phyloP scores from a whole-genome alignment of 1,140 invertebrate species.

The Halesus radiatus region DNA sequence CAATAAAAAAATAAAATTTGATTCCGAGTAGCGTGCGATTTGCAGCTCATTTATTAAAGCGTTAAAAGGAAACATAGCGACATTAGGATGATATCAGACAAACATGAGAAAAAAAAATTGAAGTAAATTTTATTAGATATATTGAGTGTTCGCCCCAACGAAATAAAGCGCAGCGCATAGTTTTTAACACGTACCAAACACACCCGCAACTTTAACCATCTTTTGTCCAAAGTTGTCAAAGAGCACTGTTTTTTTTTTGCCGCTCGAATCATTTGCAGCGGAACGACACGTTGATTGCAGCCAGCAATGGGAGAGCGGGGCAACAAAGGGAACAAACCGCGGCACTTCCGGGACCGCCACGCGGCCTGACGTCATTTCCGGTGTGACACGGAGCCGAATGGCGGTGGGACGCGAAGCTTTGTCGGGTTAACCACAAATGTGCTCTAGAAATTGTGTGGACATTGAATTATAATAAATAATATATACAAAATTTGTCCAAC shows the following conservation, averaged over 20 bases:
- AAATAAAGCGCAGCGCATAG: not conserved
- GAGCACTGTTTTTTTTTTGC: not conserved
- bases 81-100: too few relatives aligned
- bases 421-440: too few relatives aligned
- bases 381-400: not conserved
- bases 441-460: too few relatives aligned
- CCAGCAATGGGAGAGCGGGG: not conserved
- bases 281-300: not conserved
- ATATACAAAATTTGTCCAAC: too few relatives aligned
- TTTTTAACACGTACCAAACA: not conserved
- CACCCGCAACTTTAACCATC: not conserved
- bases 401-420: not conserved
- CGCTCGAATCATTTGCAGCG: not conserved
- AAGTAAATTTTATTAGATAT: too few relatives aligned
- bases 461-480: too few relatives aligned
- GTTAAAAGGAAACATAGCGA: too few relatives aligned
- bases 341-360: not conserved
- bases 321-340: not conserved
- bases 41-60: too few relatives aligned
- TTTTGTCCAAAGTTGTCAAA: constrained; percentile 2
- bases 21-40: too few relatives aligned
- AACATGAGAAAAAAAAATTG: too few relatives aligned
- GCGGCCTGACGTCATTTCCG: not conserved
- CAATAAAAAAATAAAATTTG: too few relatives aligned
- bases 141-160: too few relatives aligned